These are phyloP conservation scores for Nomada lathburiana DNA, from an alignment of 2,888 invertebrate genomes.

Conservation along the genomic window DNA sequence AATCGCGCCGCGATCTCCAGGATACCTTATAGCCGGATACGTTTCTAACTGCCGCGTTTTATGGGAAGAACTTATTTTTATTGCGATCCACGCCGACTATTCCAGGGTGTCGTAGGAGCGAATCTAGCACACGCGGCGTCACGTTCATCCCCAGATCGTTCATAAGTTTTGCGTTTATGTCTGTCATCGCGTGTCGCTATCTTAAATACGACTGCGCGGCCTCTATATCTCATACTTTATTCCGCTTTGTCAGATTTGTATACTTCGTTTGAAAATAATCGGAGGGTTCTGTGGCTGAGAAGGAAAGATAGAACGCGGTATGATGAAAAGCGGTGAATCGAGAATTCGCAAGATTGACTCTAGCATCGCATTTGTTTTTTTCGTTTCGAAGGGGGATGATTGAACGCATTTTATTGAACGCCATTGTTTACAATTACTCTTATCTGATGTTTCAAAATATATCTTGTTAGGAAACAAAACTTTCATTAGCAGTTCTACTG, in stretches of 20 bases:
- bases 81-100: background rate
- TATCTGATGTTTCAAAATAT: too few species aligned
- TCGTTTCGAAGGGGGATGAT: too few species aligned
- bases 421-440: too few species aligned
- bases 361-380: too few species aligned
- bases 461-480: too few species aligned
- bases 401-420: too few species aligned
- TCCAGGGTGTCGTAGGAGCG: background rate
- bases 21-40: conserved; percentile 23
- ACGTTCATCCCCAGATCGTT: background rate
- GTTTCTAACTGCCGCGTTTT: conserved; percentile 10
- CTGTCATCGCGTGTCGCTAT: background rate
- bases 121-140: background rate
- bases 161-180: background rate
- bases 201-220: too few species aligned
- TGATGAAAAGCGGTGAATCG: background rate
- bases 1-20: conserved; percentile 39
- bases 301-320: background rate
- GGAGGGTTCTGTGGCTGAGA: background rate
- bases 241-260: background rate
- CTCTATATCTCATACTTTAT: background rate
- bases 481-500: too few species aligned
- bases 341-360: too few species aligned
- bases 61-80: conserved; percentile 17
- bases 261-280: background rate